These are phyloP conservation scores for Marmota flaviventris DNA, from an alignment of 2,113 vertebrate genomes.

Conservation along the genomic window DNA sequence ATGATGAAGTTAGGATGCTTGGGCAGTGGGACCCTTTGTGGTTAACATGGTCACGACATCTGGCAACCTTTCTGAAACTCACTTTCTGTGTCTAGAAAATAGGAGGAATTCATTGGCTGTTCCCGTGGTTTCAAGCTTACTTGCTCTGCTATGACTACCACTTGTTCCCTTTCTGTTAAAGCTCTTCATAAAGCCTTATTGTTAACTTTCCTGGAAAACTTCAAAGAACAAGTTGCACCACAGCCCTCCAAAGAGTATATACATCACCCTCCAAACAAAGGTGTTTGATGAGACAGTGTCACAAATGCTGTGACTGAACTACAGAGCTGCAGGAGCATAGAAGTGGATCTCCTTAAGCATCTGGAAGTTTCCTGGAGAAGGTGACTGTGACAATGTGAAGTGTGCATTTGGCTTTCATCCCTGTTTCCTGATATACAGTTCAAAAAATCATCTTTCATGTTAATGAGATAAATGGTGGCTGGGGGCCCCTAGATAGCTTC, in stretches of 20 bases:
- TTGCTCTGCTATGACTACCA: neutral
- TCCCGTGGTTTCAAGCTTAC: neutral
- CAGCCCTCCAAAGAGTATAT: neutral
- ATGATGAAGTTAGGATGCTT: neutral
- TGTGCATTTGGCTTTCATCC: neutral
- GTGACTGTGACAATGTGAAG: neutral
- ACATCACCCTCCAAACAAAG: neutral
- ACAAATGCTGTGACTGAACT: neutral
- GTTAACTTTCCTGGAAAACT: constrained; percentile 34
- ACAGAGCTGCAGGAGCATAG: neutral
- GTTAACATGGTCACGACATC: neutral
- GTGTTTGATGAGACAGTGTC: neutral
- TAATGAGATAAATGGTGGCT: neutral
- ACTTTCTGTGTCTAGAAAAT: neutral
- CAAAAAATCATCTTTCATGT: neutral
- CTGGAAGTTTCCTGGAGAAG: neutral
- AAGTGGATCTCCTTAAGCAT: neutral
- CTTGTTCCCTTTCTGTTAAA: constrained; percentile 22
- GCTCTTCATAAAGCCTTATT: neutral
- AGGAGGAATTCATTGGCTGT: neutral
- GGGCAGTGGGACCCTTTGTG: neutral
- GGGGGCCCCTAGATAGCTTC: neutral
- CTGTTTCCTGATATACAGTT: neutral
- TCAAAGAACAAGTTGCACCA: constrained; percentile 43
- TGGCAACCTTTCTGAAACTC: neutral